Base-by-base conservation (phyloP, 2,888 invertebrate species). In the Thymelicus acteon region DNA sequence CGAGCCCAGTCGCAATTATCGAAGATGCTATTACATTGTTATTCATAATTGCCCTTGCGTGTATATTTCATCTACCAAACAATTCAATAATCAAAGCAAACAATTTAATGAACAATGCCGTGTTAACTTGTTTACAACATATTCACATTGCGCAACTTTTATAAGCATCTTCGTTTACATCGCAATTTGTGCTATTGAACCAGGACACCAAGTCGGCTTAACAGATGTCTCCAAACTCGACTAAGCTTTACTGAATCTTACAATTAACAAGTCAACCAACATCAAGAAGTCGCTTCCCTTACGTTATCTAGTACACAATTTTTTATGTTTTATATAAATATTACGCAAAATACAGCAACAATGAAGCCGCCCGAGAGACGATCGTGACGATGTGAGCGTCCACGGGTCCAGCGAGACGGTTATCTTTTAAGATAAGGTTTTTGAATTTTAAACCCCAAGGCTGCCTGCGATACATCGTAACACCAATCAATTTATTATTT, bases 401-500 rank as follows among this genome's bases (percentile, higher is more conserved):
- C 49, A 61, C 64, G 65, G 72, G 70, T 72, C 64, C 49, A 61
- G 60, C 64, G 63, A 63, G 48, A 47, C 44, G 54, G 44, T 66
- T 37, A 58, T 31, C 6, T 47, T 54, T 52, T 44, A 49, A 61
- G 57, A 52, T 52, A 15, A 52, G 15, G 19, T 60, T 69, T 60
- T 69, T 63, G 57, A 70, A 70, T 37, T 15, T n/a, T 39, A 5
- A 49, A 10, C 40, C 48, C 63, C 69, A 52, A 62, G 8, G 63
- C 37, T 58, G 48, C 48, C 48, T 54, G 54, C 57, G 52, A n/a
- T 85, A 89, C 87, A 88, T 82, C 83, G 78, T 86, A 88, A 89
- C 88, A 90, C 84, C 85, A 85, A 91, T 85, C 82, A 86, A 85
- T 85, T 82, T 81, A 84, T 83, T 84, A 82, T 85, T 89, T 87